Base-by-base conservation (phyloP, 2,888 invertebrate genomes). In the Leptopterna dolabrata region DNA sequence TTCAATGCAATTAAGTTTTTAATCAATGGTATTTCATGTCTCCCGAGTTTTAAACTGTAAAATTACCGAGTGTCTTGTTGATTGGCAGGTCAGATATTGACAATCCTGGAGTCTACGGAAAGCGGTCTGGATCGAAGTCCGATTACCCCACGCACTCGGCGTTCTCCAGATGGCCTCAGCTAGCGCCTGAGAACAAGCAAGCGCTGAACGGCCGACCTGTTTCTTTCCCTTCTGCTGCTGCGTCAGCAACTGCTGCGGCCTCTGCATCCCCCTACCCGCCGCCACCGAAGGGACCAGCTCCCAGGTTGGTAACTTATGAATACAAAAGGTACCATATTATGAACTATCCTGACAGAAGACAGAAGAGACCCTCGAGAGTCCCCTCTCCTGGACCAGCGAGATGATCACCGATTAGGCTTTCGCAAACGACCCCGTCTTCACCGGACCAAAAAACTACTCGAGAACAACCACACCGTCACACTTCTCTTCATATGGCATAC, bases 81-180 rank as follows among this genome's bases (percentile, higher is more conserved):
- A 4, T 36, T 36, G 36, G 29, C 47, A 85, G 85, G 76, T 43
- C 51, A n/a, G 73, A 85, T 45, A 16, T 85, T 14, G 85, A 85
- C 47, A 29, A 27, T 1, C 83, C 83, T 4, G 83, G 36, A 29
- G 41, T 30, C 13, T 70, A 70, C 83, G 83, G 27, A 24, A 78
- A 45, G 19, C 78, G 78, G 1, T 19, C 41, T 6, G 30, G 36
- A 0, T n/a, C 16, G 16, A 9, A 16, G 14, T 13, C 7, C 9
- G 78, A 41, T 3, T 78, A 85, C 78, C 86, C 86, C 1, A 7
- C 51, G 0, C 78, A 86, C 27, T 78, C 78, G 19, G 86, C 86
- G 2, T 86, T 55, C 45, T 51, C 78, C 41, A 55, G 86, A 29
- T 86, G 86, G 86, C 86, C 86, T 24, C 76, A 78, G 14, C 47